Conservation (phyloP, 2,113 vertebrate species). For the Platichthys stellatus region DNA sequence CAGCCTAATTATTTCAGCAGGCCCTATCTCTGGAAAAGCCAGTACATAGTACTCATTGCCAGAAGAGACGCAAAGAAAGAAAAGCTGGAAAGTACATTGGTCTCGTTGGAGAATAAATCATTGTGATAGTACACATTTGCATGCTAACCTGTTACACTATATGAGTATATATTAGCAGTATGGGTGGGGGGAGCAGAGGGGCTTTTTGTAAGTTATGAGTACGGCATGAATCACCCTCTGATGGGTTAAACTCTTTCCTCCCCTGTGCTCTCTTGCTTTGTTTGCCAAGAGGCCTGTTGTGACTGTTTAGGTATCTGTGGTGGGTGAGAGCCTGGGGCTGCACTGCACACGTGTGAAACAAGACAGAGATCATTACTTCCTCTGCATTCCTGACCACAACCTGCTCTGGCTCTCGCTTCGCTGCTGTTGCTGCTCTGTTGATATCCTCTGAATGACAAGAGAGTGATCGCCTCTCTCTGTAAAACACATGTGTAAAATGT, state of each 20-base stretch:
- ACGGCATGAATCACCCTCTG: conserved; percentile 4
- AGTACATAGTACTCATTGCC: not conserved
- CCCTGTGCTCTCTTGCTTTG: not conserved
- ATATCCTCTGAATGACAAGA: conserved; percentile 39
- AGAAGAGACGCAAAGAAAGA: not conserved
- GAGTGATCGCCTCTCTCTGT: not conserved
- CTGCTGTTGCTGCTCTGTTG: conserved; percentile 26
- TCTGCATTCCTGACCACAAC: conserved; percentile 56
- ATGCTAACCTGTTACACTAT: not conserved
- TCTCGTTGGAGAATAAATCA: not conserved
- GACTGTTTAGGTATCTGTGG: conserved; percentile 21
- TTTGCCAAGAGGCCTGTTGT: not conserved
- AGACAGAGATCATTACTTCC: conserved; percentile 61
- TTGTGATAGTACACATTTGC: not conserved
- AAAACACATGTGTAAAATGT: not conserved
- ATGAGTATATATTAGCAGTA: not conserved
- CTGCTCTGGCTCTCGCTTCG: conserved; percentile 24
- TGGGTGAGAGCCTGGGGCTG: conserved; percentile 1
- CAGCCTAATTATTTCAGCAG: not conserved
- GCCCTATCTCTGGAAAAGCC: not conserved
- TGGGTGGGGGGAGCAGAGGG: not conserved
- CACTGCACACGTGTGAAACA: conserved; percentile 26
- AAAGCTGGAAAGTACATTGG: not conserved
- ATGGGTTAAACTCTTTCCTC: not conserved
- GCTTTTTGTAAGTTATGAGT: not conserved